phyloP scores from a whole-genome alignment of 2,797 vertebrate genomes.

The Crypturellus tataupa region DNA sequence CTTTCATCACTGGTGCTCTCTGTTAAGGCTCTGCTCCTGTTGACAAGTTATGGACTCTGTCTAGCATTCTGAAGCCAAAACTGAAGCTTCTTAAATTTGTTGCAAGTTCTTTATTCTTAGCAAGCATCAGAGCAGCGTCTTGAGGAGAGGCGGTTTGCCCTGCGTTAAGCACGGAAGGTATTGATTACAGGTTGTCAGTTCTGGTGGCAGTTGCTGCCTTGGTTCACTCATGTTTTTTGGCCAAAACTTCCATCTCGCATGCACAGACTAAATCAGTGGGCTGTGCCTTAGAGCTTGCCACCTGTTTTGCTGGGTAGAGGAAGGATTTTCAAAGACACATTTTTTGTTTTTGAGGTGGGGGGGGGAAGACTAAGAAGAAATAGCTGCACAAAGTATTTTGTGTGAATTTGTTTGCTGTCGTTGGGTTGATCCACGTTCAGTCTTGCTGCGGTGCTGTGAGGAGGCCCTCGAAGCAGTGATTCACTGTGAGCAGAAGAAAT shows the following conservation, averaged over 20 bases:
- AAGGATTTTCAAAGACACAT: background rate
- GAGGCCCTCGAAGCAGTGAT: background rate
- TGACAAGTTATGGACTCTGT: background rate
- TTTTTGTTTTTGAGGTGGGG: background rate
- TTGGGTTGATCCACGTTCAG: background rate
- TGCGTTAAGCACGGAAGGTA: constrained; percentile 15
- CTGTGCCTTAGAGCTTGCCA: constrained; percentile 6
- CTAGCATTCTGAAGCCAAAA: background rate
- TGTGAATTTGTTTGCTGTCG: background rate
- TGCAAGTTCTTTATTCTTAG: background rate
- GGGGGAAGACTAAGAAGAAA: background rate
- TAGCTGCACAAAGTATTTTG: background rate
- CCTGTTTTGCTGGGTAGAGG: background rate
- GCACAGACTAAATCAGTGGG: background rate
- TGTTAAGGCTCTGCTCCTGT: background rate
- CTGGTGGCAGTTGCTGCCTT: constrained; percentile 9
- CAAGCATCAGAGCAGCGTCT: background rate
- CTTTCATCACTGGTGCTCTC: background rate
- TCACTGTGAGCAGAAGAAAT: background rate
- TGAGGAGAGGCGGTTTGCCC: background rate
- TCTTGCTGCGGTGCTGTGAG: background rate
- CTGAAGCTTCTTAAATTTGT: background rate
- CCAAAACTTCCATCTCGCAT: background rate
- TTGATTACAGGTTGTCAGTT: constrained; percentile 24
- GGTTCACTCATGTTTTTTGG: constrained; percentile 41